Percentiles rank a stretch among this genome's conserved stretches.
These are phyloP conservation scores for Periplaneta americana DNA, from an alignment of 1,140 invertebrate species.

Conservation along the genomic window DNA sequence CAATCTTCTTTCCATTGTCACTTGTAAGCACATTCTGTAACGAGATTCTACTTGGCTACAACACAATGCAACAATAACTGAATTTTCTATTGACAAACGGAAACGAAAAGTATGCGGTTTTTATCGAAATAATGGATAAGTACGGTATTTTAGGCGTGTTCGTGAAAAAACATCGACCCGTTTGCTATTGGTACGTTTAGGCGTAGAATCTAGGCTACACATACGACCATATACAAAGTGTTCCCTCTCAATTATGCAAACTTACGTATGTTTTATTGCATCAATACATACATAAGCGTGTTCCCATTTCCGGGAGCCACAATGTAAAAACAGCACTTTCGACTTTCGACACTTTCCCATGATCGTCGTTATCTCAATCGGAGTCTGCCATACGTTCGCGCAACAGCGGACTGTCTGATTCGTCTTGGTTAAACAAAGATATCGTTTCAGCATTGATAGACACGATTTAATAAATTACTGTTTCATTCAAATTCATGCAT, in stretches of 20 bases:
- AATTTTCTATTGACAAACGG: neutral
- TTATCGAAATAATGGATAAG: neutral
- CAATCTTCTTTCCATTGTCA: neutral
- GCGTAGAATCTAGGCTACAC: neutral
- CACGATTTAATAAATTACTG: neutral
- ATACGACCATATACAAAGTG: neutral
- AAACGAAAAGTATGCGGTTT: neutral
- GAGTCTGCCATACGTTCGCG: constrained; percentile 7
- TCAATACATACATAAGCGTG: neutral
- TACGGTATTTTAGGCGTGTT: neutral
- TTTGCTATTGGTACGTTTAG: neutral
- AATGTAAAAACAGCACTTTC: neutral
- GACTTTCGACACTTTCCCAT: constrained; percentile 10
- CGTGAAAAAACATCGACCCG: neutral
- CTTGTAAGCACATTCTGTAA: neutral
- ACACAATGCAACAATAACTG: no score
- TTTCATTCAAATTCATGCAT: neutral
- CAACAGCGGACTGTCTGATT: neutral
- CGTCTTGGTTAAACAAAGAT: neutral
- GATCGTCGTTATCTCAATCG: constrained; percentile 5
- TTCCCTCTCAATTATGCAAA: no score
- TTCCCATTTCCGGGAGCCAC: neutral
- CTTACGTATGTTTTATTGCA: neutral
- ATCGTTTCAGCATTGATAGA: neutral
- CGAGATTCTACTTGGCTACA: neutral